Evolutionary conservation across 2,888 invertebrate genomes (phyloP), one percentile per base, ranked within the genome.

Genomic region (Apantesis nais): DNA sequence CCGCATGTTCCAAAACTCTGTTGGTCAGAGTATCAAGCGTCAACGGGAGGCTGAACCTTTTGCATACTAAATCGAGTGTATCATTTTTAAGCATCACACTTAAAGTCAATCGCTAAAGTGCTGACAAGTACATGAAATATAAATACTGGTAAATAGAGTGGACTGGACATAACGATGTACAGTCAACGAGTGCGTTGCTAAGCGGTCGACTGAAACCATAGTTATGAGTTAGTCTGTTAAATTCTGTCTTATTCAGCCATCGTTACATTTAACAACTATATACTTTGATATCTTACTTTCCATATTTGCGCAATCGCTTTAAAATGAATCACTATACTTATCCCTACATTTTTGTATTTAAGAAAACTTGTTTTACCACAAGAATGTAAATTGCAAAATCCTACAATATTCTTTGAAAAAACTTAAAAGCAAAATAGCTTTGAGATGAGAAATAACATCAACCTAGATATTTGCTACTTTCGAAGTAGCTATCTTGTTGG

Each of bases 221-320:
- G 88, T 86, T 82, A 86, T 89, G 89, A 91, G 85, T 89, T 88
- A 88, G 82, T 86, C 82, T 77, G 78, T 84, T 90, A 88, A 89
- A 87, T 87, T 86, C 82, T 81, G 81, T 86, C 84, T 84, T 80
- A 84, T 79, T 84, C 82, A 83, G 80, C 78, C 74, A 72, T 70
- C 73, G 70, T 70, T 65, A 67, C 86, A 86, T 86, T 85, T 81
- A 84, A 83, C 83, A 76, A 74, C 70, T 76, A 61, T 76, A 58
- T 34, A 70, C 75, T 66, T 66, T 29, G 25, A 29, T 29, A 11
- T 63, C 22, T 44, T 29, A 5, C 8, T 52, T 31, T 22, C 31
- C 34, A 48, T 61, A 25, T 2, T 55, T 25, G 22, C 29, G 9
- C 9, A 25, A 29, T 11, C 7, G 44, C 22, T 63, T 29, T 29